Conservation (phyloP, 2,797 vertebrate genomes). For the Podargus strigoides region DNA sequence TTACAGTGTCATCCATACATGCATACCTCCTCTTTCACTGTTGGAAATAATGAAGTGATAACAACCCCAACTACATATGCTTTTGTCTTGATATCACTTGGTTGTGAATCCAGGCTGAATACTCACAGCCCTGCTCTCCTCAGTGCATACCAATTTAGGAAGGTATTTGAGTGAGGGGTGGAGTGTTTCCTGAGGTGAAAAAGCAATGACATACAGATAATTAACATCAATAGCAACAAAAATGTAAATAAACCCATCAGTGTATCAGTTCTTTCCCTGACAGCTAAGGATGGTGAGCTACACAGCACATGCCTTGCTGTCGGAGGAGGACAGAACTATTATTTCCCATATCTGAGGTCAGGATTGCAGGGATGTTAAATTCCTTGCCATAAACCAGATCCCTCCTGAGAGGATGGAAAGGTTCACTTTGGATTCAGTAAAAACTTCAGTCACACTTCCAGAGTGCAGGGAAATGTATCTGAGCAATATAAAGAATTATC, state of each 20-base stretch:
- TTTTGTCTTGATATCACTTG: background rate
- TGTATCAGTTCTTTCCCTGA: background rate
- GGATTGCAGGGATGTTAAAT: background rate
- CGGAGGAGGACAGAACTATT: background rate
- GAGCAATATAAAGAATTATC: background rate
- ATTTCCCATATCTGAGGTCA: background rate
- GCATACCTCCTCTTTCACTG: background rate
- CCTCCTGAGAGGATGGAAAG: background rate
- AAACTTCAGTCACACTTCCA: background rate
- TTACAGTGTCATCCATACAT: background rate
- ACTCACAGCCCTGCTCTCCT: background rate
- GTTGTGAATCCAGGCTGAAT: background rate
- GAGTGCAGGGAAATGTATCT: background rate
- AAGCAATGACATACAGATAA: background rate
- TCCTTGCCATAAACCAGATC: background rate
- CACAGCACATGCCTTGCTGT: accelerated
- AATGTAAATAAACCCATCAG: background rate
- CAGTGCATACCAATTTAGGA: background rate
- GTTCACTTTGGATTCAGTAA: background rate
- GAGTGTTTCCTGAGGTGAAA: background rate
- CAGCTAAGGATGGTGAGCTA: background rate
- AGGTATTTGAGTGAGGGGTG: background rate
- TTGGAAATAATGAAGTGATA: background rate
- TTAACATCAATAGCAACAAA: background rate
- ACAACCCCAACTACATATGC: background rate